Evolutionary conservation across 2,113 vertebrate species (phyloP).

Genomic region (Eublepharis macularius): DNA sequence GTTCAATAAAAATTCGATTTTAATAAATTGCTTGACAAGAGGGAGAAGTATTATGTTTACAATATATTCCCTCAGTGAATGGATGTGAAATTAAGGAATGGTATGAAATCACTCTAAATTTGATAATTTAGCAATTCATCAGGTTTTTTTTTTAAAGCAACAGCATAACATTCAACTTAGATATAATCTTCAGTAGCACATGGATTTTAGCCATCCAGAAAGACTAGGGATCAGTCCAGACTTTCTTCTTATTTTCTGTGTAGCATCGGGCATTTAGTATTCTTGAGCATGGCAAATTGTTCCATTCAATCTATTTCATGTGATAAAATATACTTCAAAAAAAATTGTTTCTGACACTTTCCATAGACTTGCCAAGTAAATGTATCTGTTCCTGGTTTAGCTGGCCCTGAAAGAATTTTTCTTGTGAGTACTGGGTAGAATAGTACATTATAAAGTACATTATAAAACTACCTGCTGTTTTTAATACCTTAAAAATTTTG

Average conservation of each 20-base stretch:
- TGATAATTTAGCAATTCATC: too few species aligned
- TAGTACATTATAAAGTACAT: background rate
- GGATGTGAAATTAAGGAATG: too few species aligned
- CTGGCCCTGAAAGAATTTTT: slow-evolving; percentile 14
- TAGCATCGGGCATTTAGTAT: background rate
- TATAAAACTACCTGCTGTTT: slow-evolving; percentile 34
- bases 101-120: too few species aligned
- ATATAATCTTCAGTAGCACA: background rate
- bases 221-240: background rate
- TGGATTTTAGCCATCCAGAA: background rate
- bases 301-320: background rate
- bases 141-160: too few species aligned
- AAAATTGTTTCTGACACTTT: slow-evolving; percentile 40
- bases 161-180: background rate
- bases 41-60: too few species aligned
- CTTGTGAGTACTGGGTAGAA: background rate
- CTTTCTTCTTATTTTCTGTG: background rate
- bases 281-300: background rate
- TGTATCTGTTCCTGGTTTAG: slow-evolving; percentile 29
- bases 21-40: too few species aligned
- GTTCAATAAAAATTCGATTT: too few species aligned
- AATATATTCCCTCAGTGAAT: too few species aligned
- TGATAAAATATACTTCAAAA: slow-evolving; percentile 29
- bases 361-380: slow-evolving; percentile 35
- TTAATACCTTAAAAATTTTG: slow-evolving; percentile 11